Percentiles rank a stretch among this genome's conserved stretches.
Conservation (phyloP, 2,797 vertebrate genomes). For the Gila robusta region DNA sequence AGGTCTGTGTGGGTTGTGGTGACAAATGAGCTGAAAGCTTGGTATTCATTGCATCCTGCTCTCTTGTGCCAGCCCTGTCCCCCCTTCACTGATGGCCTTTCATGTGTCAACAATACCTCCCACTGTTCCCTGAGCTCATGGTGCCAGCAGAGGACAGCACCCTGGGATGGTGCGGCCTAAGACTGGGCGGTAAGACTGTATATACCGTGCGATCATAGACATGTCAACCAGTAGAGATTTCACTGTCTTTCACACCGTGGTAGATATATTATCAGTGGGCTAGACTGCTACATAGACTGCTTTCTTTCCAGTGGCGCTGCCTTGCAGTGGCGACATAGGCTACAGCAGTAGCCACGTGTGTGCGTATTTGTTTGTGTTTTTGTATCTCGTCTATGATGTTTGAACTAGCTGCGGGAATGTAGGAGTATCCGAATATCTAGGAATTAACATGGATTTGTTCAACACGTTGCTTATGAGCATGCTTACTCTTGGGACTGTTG, state of each 20-base stretch:
- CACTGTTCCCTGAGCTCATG: constrained; percentile 53
- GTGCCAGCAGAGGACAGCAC: constrained; percentile 50
- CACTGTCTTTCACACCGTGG: neutral
- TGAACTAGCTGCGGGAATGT: no score
- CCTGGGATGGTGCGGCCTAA: constrained; percentile 27
- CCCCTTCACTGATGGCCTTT: constrained; percentile 53
- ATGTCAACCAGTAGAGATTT: neutral
- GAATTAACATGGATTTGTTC: no score
- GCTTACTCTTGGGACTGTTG: no score
- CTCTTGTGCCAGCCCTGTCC: constrained; percentile 55
- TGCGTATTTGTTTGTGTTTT: no score
- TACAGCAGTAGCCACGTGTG: no score
- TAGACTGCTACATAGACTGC: neutral
- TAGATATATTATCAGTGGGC: neutral
- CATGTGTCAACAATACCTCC: constrained; percentile 58
- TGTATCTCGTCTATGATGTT: no score
- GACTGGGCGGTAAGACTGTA: neutral
- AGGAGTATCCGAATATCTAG: no score
- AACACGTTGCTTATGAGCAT: no score
- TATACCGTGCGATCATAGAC: neutral
- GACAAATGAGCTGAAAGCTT: constrained; percentile 59
- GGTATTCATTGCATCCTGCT: constrained; percentile 55
- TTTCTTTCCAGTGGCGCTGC: no score
- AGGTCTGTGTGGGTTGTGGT: constrained; percentile 59
- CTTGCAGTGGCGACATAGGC: no score